phyloP scores from a whole-genome alignment of 2,888 invertebrate genomes.

The Phorcus lineatus region DNA sequence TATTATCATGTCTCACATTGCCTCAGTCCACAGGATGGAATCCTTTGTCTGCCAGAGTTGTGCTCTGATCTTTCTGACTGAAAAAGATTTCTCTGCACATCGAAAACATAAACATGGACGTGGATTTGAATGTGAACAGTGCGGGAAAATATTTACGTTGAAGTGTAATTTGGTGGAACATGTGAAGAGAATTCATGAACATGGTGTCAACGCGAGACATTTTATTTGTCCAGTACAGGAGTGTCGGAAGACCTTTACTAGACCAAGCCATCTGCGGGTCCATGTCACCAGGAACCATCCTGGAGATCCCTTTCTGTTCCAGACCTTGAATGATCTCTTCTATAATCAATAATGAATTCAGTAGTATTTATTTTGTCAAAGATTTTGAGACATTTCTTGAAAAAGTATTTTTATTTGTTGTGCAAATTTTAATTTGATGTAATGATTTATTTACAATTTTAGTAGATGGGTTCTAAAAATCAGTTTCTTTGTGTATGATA shows the following conservation, averaged over 20 bases:
- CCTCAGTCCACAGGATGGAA: not conserved
- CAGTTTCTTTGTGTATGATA: too few species aligned
- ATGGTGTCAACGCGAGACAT: slow-evolving; percentile 7
- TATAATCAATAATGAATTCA: too few species aligned
- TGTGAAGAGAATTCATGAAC: slow-evolving; percentile 2
- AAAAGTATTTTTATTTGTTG: too few species aligned
- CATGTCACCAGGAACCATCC: not conserved
- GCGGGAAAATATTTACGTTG: slow-evolving; percentile 1
- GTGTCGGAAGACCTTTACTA: not conserved
- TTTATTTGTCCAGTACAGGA: not conserved
- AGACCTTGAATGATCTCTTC: too few species aligned
- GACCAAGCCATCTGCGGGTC: not conserved
- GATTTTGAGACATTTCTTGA: too few species aligned
- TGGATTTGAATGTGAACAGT: not conserved
- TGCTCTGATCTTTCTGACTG: not conserved
- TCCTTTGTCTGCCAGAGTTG: not conserved
- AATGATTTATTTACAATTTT: too few species aligned
- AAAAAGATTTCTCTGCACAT: not conserved
- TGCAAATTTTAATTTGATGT: too few species aligned
- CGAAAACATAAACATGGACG: not conserved
- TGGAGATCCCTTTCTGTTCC: not conserved
- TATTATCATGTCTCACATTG: not conserved
- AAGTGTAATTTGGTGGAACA: slow-evolving; percentile 14
- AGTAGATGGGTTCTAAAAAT: too few species aligned
- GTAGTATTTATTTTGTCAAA: too few species aligned